Base-by-base conservation (phyloP, 2,888 invertebrate species). In the Axea sp. region DNA sequence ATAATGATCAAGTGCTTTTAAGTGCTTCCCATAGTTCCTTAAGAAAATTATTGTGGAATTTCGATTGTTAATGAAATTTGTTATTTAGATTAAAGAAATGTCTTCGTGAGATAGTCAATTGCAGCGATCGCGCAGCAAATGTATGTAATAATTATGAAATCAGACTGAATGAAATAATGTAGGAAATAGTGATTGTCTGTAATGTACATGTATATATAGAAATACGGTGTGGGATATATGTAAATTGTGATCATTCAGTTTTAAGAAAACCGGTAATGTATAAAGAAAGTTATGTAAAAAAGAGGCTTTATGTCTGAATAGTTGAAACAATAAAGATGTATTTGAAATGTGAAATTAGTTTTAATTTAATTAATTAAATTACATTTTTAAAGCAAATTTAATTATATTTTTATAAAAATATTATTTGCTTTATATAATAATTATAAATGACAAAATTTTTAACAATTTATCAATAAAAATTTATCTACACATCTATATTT, bases 261-360 rank as follows among this genome's bases (percentile, higher is more conserved):
- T 39, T 60, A 53, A 62, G 33, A 67, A 73, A 47, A n/a, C n/a
- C 9, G 28, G 41, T 67, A 57, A 59, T 74, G 62, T 59, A 15
- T 69, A 62, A 43, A 55, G 43, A 62, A 64, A 64, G 69, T 74
- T 74, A 65, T 74, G 69, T 74, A 74, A 64, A 74, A 73, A 68
- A 74, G 74, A 74, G 74, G 59, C 74, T 73, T 73, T 55, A 73
- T 55, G 73, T 62, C 73, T 62, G 49, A 73, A 68, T 68, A 73
- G 62, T 64, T 68, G 45, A 64, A 51, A 2, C 8, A 74, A 74
- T 74, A 74, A 74, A 74, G 37, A 64, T 55, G 62, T 64, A 68
- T 73, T 73, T 73, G 49, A 57, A 62, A 41, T 35, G 62, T 26
- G 14, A 45, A 1, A 19, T 35, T 49, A 8, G 7, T 49, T 33